A percentile compares a stretch with the other conserved stretches of the same genome.
These are phyloP conservation scores for zebrafish (Danio rerio) DNA, from an alignment of 2,113 vertebrate genomes.

Conservation along the genomic window GRCz12tu NC_133198.1:42249001-42249500, in stretches of 20 bases:
- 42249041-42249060: constrained; percentile 90
- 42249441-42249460: neutral
- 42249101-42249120: neutral
- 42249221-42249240: too few relatives aligned
- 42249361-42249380: neutral
- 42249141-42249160: neutral
- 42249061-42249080: neutral
- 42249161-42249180: neutral
- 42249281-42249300: neutral
- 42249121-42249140: neutral
- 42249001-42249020: constrained; percentile 94
- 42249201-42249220: neutral
- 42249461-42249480: neutral
- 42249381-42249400: neutral
- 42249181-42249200: neutral
- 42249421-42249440: neutral
- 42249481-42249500: neutral
- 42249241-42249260: too few relatives aligned
- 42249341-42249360: neutral
- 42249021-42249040: constrained; percentile 99
- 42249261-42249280: too few relatives aligned
- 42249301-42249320: too few relatives aligned
- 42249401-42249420: neutral
- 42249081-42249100: neutral
- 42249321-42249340: neutral